A percentile compares a stretch with the other conserved stretches of the same genome.
Evolutionary conservation across 1,140 invertebrate species (phyloP).

Genomic region (Homalodisca vitripennis): DNA sequence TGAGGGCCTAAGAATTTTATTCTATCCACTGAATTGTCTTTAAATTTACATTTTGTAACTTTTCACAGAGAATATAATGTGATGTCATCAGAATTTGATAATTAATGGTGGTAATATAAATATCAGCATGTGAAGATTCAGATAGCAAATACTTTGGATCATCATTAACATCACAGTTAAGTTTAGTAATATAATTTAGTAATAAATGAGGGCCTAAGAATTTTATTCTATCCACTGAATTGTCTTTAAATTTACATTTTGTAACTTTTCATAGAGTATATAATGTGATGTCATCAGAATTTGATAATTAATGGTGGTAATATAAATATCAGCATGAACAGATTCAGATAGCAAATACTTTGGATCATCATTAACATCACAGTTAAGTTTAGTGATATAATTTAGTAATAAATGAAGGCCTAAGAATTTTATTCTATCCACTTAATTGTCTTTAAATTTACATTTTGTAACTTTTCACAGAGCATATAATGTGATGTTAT

Average conservation of each 20-base stretch:
- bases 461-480: no score
- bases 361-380: conserved; percentile 13
- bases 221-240: no score
- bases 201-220: no score
- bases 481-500: neutral
- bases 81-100: conserved; percentile 6
- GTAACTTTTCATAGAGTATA: no score
- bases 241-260: neutral
- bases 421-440: no score
- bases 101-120: neutral
- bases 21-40: no score
- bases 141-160: conserved; percentile 19
- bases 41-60: neutral
- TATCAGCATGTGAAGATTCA: conserved; percentile 2
- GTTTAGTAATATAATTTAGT: neutral
- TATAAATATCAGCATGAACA: neutral
- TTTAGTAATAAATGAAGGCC: no score
- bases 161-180: conserved; percentile 5
- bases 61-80: neutral
- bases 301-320: neutral
- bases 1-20: no score
- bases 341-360: conserved; percentile 19
- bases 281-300: conserved; percentile 3
- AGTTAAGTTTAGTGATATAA: neutral
- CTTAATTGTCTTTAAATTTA: neutral